Evolutionary conservation across 2,888 invertebrate genomes (phyloP), one percentile per base, ranked within the genome.

Genomic region (Nowickia ferox): DNA sequence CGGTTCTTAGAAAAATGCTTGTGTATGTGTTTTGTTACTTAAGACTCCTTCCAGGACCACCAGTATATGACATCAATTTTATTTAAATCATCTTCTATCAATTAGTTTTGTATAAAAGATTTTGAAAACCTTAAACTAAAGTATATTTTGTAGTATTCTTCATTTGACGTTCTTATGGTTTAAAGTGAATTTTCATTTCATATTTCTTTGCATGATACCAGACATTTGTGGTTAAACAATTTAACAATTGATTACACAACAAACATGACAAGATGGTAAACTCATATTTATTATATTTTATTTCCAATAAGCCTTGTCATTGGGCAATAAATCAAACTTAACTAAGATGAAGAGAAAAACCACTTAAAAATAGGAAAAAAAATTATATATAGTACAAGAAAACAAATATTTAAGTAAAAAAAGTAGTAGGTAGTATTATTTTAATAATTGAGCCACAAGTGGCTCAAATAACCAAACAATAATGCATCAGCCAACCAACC

Each of bases 241-340:
- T 84, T 84, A 84, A 66, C 80, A 84, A 84, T 76, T 76, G 84
- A 84, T 84, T 84, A 76, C 84, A 84, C 84, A 84, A 80, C 59
- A 76, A 80, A 76, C 55, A 79, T 42, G 30, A 55, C 66, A 78
- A 61, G 42, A 40, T 74, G 46, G 48, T 69, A 19, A 19, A 75
- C 76, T 80, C 46, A 68, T 74, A 66, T 66, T 61, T 66, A 22
- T 69, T 40, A 17, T 13, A 66, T 19, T 53, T 69, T 30, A 53
- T 42, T 80, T 55, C n/a, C 30, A 51, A 66, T 38, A 40, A n/a
- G 51, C 22, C 66, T 55, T 51, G 55, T 59, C 44, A 55, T 74
- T 84, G 48, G 17, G 74, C 63, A 79, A 79, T 84, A 63, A 65
- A 75, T 79, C 63, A 57, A 84, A 63, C 22, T 63, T 42, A 40